These are phyloP conservation scores for Cepaea hortensis DNA, from an alignment of 2,888 invertebrate genomes.

Conservation along the genomic window DNA sequence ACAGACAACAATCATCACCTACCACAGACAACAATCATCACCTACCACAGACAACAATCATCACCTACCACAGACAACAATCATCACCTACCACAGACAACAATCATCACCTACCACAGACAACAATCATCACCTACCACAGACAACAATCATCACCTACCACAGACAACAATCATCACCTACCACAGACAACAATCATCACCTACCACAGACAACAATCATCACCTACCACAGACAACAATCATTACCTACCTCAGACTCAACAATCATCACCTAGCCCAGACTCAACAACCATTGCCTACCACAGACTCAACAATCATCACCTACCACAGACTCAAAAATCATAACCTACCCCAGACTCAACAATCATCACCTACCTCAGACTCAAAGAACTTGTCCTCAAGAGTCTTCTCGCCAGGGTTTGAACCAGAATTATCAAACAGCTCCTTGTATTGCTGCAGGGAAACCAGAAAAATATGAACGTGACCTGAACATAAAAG, in stretches of 20 bases:
- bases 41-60: conserved; percentile 50
- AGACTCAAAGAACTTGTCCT: conserved; percentile 91
- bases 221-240: not conserved
- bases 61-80: not conserved
- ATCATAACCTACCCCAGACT: not conserved
- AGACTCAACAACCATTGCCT: not conserved
- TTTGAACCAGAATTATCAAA: conserved; percentile 98
- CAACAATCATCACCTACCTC: too few relatives aligned
- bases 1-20: too few relatives aligned
- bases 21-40: too few relatives aligned
- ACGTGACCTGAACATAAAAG: not conserved
- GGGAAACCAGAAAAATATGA: not conserved
- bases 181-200: conserved; percentile 50
- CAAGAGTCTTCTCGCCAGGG: conserved; percentile 98
- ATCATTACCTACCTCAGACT: too few relatives aligned
- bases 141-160: too few relatives aligned
- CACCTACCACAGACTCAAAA: not conserved
- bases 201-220: not conserved
- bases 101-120: not conserved
- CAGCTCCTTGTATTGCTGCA: conserved; percentile 90
- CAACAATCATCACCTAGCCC: too few relatives aligned
- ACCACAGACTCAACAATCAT: not conserved
- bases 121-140: too few relatives aligned
- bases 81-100: not conserved
- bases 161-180: too few relatives aligned